Evolutionary conservation across 2,888 invertebrate species (phyloP).

Genomic region (Elgonia sp.): DNA sequence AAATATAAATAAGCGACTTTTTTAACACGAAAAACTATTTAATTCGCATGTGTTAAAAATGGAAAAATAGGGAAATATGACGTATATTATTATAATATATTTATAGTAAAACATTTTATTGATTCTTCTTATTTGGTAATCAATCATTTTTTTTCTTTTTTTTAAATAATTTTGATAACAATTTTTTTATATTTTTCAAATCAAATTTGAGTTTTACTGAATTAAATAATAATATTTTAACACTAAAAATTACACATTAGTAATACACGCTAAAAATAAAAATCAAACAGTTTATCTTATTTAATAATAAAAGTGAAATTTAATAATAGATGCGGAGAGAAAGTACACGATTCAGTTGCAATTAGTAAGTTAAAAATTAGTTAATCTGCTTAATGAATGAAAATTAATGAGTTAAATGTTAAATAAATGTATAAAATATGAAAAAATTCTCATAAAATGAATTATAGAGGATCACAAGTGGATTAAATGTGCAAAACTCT

Average conservation of each 20-base stretch:
- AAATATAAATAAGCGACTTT: slow-evolving; percentile 15
- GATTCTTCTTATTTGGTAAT: too few relatives aligned
- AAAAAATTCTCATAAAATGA: background rate
- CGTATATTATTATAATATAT: too few relatives aligned
- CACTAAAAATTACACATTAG: background rate
- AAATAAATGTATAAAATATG: too few relatives aligned
- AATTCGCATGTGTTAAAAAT: background rate
- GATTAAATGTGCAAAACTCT: background rate
- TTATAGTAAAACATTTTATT: too few relatives aligned
- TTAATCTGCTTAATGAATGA: too few relatives aligned
- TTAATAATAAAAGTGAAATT: background rate
- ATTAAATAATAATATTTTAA: too few relatives aligned
- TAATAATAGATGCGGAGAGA: background rate
- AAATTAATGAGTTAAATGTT: too few relatives aligned
- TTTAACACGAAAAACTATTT: background rate
- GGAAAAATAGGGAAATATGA: too few relatives aligned
- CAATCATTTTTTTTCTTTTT: too few relatives aligned
- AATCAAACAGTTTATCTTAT: background rate
- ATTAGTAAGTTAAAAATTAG: background rate
- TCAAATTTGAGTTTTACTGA: too few relatives aligned
- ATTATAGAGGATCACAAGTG: background rate
- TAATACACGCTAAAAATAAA: background rate
- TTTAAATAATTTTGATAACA: too few relatives aligned
- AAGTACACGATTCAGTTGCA: background rate
- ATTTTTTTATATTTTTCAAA: too few relatives aligned